A percentile compares a stretch with the other conserved stretches of the same genome.
Conservation (phyloP, 1,140 invertebrate genomes). For the Heliconius himera region DNA sequence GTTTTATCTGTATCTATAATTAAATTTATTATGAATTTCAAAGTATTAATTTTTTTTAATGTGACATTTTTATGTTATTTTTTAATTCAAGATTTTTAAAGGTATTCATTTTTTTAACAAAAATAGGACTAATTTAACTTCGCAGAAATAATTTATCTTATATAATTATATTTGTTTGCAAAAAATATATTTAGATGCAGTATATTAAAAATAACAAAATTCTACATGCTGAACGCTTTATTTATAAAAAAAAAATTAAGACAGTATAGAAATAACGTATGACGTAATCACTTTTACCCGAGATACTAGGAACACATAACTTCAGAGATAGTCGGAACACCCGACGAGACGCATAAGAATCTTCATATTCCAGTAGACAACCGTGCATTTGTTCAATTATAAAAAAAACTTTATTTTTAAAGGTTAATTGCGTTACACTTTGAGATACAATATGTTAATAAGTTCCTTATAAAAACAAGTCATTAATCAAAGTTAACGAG, state of each 20-base stretch:
- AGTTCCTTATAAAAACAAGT: slow-evolving; percentile 53
- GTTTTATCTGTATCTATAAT: not conserved
- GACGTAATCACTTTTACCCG: slow-evolving; percentile 51
- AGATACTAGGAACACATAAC: slow-evolving; percentile 59
- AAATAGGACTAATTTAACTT: not conserved
- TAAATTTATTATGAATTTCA: not conserved
- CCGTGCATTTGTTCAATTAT: slow-evolving; percentile 18
- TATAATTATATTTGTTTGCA: no score
- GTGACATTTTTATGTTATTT: not conserved
- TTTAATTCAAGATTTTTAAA: no score
- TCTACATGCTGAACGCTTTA: no score
- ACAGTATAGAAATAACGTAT: slow-evolving; percentile 15
- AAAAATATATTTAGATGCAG: no score
- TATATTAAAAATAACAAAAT: no score
- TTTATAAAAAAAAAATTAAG: not conserved
- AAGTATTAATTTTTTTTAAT: not conserved
- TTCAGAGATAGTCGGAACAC: not conserved
- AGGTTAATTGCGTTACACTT: slow-evolving; percentile 57
- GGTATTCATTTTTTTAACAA: no score
- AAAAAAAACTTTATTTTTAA: slow-evolving; percentile 15
- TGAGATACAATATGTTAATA: slow-evolving; percentile 32
- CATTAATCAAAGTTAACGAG: slow-evolving; percentile 75
- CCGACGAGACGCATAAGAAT: slow-evolving; percentile 4
- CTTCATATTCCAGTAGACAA: slow-evolving; percentile 8
- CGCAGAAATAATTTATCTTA: not conserved